Evolutionary conservation across 2,797 vertebrate genomes (phyloP).

Genomic region (Anas bahamensis): DNA sequence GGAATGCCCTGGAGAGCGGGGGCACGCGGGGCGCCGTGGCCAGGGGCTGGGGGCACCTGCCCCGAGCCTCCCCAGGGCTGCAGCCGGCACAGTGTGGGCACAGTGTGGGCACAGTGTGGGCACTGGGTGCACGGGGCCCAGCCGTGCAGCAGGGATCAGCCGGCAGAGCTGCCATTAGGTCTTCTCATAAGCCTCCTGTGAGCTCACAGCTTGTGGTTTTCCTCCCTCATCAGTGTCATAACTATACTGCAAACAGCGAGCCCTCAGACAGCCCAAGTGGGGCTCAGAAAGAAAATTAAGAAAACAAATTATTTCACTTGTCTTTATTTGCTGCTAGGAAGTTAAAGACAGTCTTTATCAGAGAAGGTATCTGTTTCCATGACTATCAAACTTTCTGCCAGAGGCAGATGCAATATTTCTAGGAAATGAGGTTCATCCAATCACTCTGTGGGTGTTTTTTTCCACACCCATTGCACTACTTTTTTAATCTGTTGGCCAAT

Average conservation of each 20-base stretch:
- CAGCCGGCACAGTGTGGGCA: too few species aligned
- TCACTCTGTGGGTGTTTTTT: background rate
- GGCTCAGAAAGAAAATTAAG: background rate
- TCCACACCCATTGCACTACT: background rate
- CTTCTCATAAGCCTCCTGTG: background rate
- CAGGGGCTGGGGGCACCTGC: background rate
- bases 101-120: too few species aligned
- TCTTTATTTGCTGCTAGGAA: background rate
- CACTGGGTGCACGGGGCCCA: background rate
- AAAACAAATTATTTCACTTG: background rate
- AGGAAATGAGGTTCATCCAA: background rate
- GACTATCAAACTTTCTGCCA: background rate
- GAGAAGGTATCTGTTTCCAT: background rate
- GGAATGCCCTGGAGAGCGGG: rapidly evolving
- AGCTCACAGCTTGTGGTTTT: background rate
- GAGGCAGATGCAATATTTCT: background rate
- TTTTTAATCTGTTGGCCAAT: background rate
- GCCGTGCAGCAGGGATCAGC: rapidly evolving
- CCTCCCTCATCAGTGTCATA: rapidly evolving
- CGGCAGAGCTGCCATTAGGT: rapidly evolving
- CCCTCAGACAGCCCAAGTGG: rapidly evolving
- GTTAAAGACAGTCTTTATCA: background rate
- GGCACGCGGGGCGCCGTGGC: rapidly evolving
- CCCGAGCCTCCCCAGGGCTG: too few species aligned
- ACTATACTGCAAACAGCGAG: background rate